These are phyloP conservation scores for Strigops habroptila DNA, from an alignment of 2,113 vertebrate species.

Conservation along the genomic window DNA sequence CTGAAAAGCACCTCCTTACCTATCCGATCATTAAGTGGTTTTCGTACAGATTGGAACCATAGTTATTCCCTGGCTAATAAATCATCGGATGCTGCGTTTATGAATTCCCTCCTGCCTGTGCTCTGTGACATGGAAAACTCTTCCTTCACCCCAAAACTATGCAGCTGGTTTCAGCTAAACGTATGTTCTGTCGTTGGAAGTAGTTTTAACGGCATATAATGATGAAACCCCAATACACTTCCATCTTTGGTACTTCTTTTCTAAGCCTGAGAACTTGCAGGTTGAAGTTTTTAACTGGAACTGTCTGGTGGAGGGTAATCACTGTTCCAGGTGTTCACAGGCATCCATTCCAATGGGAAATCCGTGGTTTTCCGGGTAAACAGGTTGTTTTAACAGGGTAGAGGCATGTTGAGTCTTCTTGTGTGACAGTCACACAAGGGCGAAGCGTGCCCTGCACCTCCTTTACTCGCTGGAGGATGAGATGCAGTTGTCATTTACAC, in stretches of 20 bases:
- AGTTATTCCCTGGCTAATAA: neutral
- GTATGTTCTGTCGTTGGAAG: fast-evolving
- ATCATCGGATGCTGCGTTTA: fast-evolving
- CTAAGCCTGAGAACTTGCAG: neutral
- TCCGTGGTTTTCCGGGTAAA: neutral
- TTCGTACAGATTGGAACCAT: neutral
- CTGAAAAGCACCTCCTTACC: neutral
- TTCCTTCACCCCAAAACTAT: neutral
- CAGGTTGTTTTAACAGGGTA: neutral
- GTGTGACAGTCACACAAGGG: neutral
- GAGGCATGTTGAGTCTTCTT: neutral
- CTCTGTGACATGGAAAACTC: neutral
- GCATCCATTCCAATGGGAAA: neutral
- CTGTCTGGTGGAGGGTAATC: neutral
- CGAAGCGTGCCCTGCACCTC: fast-evolving
- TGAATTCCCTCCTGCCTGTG: neutral
- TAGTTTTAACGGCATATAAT: neutral
- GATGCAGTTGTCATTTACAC: neutral
- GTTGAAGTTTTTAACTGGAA: neutral
- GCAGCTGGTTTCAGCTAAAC: neutral
- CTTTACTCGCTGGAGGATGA: neutral
- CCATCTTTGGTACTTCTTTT: neutral
- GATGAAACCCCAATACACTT: neutral
- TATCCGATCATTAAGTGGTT: neutral
- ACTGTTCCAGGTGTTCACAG: neutral